Conservation (phyloP, 2,888 invertebrate genomes). For the Amiota minor region DNA sequence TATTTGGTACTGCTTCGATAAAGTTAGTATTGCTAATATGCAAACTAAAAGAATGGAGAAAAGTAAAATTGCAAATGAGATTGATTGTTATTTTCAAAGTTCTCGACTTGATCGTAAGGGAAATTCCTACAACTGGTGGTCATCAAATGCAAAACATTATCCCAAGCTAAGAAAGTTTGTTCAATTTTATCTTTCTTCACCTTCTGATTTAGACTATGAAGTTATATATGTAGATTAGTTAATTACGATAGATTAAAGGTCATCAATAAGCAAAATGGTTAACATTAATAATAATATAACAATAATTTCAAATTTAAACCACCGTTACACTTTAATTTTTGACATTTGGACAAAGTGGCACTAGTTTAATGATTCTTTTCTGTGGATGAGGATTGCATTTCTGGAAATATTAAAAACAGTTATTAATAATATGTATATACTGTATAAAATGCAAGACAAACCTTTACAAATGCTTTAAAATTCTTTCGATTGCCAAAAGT, state of each 20-base stretch:
- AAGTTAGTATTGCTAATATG: no score
- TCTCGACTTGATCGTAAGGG: constrained; percentile 19
- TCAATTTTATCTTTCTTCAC: neutral
- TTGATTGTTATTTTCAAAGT: constrained; percentile 22
- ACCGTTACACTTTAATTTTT: no score
- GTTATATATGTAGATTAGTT: no score
- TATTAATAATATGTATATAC: neutral
- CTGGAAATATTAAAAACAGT: neutral
- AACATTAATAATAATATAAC: no score
- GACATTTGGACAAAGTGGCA: no score
- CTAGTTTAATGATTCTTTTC: no score
- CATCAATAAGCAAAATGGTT: no score
- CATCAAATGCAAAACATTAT: neutral
- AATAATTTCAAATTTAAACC: no score
- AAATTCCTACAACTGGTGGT: neutral
- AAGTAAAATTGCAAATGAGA: constrained; percentile 26
- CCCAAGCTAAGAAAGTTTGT: neutral
- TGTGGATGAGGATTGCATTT: neutral
- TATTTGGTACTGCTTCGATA: no score
- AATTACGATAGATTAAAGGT: no score
- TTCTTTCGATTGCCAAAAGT: constrained; percentile 51
- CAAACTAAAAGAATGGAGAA: neutral
- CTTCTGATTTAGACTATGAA: constrained; percentile 12
- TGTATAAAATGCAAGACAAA: constrained; percentile 36
- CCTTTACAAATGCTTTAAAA: constrained; percentile 71